Evolutionary conservation across 2,113 vertebrate genomes (phyloP), one percentile per base, ranked within the genome.

Genomic region (Hoplias malabaricus): DNA sequence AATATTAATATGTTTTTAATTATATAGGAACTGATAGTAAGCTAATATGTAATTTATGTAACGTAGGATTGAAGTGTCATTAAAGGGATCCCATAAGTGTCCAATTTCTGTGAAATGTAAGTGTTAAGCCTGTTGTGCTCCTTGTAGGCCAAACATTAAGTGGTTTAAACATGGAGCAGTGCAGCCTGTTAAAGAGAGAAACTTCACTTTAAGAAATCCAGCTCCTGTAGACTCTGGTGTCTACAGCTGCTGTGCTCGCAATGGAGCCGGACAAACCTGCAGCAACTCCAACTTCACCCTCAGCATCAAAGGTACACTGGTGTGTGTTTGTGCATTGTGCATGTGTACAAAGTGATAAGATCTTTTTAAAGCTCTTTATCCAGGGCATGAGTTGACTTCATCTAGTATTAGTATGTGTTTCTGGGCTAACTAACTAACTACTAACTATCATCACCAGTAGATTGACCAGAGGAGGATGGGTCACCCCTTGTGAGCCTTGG

Each of bases 181-280:
- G 9, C 88, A 98, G 77, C 83, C 89, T 87, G 95, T 87, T 88
- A 98, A 94, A 88, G 97, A 99, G 85, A 90, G 95, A 14, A 96
- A 93, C 0, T 90, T 99, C 31, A 96, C 87, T n/a, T 86, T 98
- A 40, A 90, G 75, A 65, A 95, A 88, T 0, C 93, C 95, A 57
- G 86, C 87, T 77, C 94, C 95, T 0, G 94, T 96, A 0, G 92
- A 99, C 73, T 98, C 93, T 0, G 98, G 96, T 2, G 74, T 94
- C 11, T 99, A 98, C 81, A 94, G 89, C 88, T 99, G 98, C 91
- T 99, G 98, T 0, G 96, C 96, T 75, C 94, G 93, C 82, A 98
- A 95, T 0, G 94, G 95, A 0, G 92, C 93, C 0, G 94, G 95
- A 9, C 91, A 91, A 0, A 81, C 94, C 42, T 99, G 96, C 92